Percentiles rank a stretch among this genome's conserved stretches.
Evolutionary conservation across 2,113 vertebrate genomes (phyloP).

Genomic region (Gallinago paraguaiae): DNA sequence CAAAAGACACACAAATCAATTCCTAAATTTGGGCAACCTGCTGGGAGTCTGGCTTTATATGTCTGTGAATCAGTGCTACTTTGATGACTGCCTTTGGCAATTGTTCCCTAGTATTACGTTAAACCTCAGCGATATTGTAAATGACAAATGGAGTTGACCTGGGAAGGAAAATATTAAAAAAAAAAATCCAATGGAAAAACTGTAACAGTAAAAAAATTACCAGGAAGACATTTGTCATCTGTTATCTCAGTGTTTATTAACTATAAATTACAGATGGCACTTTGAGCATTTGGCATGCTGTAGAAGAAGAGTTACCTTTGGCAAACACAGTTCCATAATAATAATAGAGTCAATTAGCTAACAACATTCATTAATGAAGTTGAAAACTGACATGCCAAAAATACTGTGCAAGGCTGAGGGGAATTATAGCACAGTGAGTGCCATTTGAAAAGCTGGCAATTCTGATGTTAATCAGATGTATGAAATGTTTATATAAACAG

Average conservation of each 20-base stretch:
- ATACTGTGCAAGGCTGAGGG: background rate
- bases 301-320: conserved; percentile 31
- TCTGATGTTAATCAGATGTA: background rate
- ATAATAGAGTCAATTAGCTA: conserved; percentile 27
- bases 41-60: background rate
- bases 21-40: background rate
- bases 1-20: background rate
- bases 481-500: conserved; percentile 20
- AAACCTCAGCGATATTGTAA: background rate
- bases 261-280: conserved; percentile 26
- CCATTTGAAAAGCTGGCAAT: background rate
- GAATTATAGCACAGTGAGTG: background rate
- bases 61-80: background rate
- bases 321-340: background rate
- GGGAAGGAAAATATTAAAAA: background rate
- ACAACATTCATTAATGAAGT: conserved; percentile 38
- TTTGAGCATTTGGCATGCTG: conserved; percentile 8
- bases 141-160: background rate
- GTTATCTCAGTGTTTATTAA: conserved; percentile 39
- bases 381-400: conserved; percentile 19
- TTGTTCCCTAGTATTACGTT: background rate
- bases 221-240: conserved; percentile 28
- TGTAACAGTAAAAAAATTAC: background rate
- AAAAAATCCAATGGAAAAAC: background rate
- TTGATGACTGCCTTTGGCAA: background rate